Percentiles rank a stretch among this genome's conserved stretches.
Evolutionary conservation across 2,888 invertebrate species (phyloP).

Genomic region (Drosophila affinis): DNA sequence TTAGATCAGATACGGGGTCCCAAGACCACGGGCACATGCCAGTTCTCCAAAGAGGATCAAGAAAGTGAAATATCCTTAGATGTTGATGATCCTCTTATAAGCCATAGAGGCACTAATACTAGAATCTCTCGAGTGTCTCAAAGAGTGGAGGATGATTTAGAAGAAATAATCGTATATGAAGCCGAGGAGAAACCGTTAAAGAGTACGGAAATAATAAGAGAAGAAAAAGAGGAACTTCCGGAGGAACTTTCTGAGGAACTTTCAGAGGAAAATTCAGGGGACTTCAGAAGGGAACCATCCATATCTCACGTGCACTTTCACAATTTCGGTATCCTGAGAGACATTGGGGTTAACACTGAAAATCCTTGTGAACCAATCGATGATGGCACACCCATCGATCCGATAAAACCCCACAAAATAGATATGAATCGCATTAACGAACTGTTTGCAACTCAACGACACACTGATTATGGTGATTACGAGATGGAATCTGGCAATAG

Average conservation of each 20-base stretch:
- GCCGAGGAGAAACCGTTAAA: background rate
- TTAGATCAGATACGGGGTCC: constrained; percentile 21
- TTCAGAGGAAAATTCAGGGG: background rate
- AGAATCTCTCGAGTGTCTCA: background rate
- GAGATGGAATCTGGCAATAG: constrained; percentile 18
- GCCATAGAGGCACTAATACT: background rate
- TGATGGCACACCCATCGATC: background rate
- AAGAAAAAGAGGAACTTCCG: too few species aligned
- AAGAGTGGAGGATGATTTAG: background rate
- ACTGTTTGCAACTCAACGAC: constrained; percentile 8
- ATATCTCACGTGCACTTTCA: background rate
- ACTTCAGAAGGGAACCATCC: background rate
- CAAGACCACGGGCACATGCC: constrained; percentile 15
- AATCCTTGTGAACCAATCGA: background rate
- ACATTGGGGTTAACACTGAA: constrained; percentile 10
- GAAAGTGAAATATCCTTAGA: background rate
- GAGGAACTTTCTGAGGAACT: too few species aligned
- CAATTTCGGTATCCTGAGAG: background rate
- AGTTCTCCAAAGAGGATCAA: background rate
- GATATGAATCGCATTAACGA: background rate
- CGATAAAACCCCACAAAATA: background rate
- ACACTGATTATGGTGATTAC: background rate
- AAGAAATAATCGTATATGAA: background rate
- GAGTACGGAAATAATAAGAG: background rate
- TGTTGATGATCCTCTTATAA: background rate